Conservation (phyloP, 2,888 invertebrate genomes). For the Aporophyla nigra region DNA sequence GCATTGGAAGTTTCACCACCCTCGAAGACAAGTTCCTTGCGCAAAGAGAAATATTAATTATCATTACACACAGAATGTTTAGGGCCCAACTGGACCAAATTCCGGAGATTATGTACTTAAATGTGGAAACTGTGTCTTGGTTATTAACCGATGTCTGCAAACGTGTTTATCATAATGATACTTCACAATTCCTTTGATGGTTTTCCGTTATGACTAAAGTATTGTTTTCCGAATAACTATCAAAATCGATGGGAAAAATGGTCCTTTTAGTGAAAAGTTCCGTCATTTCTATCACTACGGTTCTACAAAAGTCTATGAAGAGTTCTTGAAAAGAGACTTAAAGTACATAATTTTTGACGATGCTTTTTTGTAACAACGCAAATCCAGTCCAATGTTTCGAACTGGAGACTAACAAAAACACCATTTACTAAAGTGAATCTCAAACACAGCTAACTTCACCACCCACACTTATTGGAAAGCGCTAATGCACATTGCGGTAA, state of each 20-base stretch:
- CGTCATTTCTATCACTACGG: neutral
- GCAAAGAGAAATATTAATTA: conserved; percentile 20
- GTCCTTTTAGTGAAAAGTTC: neutral
- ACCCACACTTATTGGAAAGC: conserved; percentile 38
- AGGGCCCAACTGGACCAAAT: neutral
- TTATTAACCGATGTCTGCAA: no score
- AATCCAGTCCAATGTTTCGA: neutral
- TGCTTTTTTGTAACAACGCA: neutral
- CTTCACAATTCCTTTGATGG: no score
- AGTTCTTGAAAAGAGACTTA: neutral
- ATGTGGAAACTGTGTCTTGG: neutral
- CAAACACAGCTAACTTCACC: conserved; percentile 34
- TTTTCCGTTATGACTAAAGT: neutral
- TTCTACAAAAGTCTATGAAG: neutral
- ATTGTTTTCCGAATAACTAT: neutral
- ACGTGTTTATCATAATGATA: neutral
- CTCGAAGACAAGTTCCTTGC: neutral
- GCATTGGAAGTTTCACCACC: neutral
- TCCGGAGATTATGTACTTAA: neutral
- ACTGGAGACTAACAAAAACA: conserved; percentile 5
- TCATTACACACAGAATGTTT: conserved; percentile 8
- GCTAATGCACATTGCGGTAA: conserved; percentile 57
- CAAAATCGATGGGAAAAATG: neutral
- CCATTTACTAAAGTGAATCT: conserved; percentile 18
- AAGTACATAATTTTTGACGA: neutral